A percentile compares a stretch with the other conserved stretches of the same genome.
Conservation (phyloP, 35 echinoderm and acorn worm genomes). For the Apostichopus californicus region DNA sequence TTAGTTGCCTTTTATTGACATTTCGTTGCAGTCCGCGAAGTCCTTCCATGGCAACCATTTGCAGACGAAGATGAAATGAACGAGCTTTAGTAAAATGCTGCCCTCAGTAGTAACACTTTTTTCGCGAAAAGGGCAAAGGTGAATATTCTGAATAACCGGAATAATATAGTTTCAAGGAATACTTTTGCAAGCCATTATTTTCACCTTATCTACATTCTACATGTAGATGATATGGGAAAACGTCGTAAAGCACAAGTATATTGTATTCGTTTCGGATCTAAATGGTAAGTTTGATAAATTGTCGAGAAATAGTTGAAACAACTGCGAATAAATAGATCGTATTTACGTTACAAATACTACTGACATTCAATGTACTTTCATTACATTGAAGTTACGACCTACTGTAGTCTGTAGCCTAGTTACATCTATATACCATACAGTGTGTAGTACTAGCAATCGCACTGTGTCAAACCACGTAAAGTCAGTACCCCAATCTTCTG, state of each 20-base stretch:
- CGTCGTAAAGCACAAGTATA: constrained; percentile 20
- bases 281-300: constrained; percentile 8
- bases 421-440: background rate
- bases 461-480: background rate
- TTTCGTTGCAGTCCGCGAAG: no score
- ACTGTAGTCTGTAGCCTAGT: constrained; percentile 15
- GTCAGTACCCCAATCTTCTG: background rate
- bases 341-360: background rate
- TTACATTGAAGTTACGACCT: constrained; percentile 14
- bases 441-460: background rate
- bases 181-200: constrained; percentile 9
- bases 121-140: constrained; percentile 32
- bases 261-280: background rate
- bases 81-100: background rate
- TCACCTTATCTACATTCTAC: background rate
- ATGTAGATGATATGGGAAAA: constrained; percentile 42
- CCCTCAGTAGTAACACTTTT: background rate
- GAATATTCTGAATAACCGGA: constrained; percentile 31
- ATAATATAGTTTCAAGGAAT: constrained; percentile 22
- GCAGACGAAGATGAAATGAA: no score
- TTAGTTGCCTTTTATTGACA: no score
- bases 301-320: background rate
- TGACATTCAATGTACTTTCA: constrained; percentile 18
- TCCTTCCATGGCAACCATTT: no score
- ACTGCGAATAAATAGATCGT: background rate